Base-by-base conservation (phyloP, 2,888 invertebrate species). In the Crocallis elinguaria region DNA sequence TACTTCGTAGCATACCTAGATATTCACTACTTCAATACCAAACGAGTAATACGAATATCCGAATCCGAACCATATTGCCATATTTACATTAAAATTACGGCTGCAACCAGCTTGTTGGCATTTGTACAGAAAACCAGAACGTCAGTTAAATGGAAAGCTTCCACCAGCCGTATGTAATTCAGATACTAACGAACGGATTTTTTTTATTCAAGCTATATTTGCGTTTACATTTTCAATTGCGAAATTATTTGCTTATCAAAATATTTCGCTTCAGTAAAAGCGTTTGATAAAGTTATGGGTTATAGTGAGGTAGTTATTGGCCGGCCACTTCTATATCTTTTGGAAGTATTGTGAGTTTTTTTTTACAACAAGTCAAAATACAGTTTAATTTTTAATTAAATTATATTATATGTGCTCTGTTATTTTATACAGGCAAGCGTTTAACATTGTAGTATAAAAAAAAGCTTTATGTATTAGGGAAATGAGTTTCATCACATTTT, bases 201-300 rank as follows among this genome's bases (percentile, higher is more conserved):
- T 57, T 52, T 57, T 36, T 35, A 21, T 30, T 25, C 53, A 59
- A 57, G 21, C 49, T 42, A 56, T 52, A 60, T 61, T 62, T 63
- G 53, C 49, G 43, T 62, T 49, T 60, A 59, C 56, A 65, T 60
- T 68, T 73, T 57, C 33, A 57, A 75, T 78, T 78, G 69, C 69
- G 53, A 73, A 75, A 77, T 66, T 51, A 55, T 60, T 32, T 41
- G 74, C 75, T 84, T 82, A 86, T 86, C 80, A 72, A 46, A 46
- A 46, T 52, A 27, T 42, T 41, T 42, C 17, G 36, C 52, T 58
- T 63, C 77, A 75, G 82, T 84, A 85, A 85, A 84, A 85, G 68
- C 42, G 35, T 44, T 56, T 41, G 23, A n/a, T n/a, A n/a, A n/a
- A n/a, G n/a, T n/a, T n/a, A n/a, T n/a, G n/a, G n/a, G n/a, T 12